Conservation (phyloP, 2,113 vertebrate genomes). For the Petromus typicus region DNA sequence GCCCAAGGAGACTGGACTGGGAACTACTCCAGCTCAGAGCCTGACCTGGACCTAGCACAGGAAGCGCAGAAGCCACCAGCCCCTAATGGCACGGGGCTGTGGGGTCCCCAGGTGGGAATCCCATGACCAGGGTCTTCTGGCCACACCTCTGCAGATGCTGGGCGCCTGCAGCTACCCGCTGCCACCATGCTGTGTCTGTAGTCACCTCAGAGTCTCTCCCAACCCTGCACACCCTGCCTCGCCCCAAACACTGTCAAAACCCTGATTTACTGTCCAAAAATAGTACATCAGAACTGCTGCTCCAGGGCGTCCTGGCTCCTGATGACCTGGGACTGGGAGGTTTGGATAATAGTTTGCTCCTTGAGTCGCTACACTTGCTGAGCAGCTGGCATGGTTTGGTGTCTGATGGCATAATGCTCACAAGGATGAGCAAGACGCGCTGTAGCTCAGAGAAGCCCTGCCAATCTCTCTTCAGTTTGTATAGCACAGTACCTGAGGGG, state of each 20-base stretch:
- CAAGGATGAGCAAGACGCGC: neutral
- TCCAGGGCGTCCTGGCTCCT: neutral
- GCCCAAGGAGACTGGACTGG: no score
- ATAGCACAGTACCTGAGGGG: no score
- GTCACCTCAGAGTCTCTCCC: rapidly evolving
- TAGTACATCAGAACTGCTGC: rapidly evolving
- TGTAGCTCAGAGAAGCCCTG: neutral
- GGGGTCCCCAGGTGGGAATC: no score
- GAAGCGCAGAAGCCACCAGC: no score
- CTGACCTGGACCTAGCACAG: no score
- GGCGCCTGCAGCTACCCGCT: rapidly evolving
- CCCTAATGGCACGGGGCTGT: no score
- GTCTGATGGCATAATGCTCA: neutral
- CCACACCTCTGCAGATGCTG: rapidly evolving
- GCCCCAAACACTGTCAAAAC: neutral
- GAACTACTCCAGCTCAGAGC: no score
- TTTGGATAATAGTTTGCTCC: neutral
- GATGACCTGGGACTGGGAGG: no score
- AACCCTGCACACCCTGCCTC: neutral
- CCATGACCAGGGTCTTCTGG: neutral
- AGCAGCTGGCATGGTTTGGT: neutral
- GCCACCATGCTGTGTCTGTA: neutral
- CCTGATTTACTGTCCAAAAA: neutral
- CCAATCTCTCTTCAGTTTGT: neutral
- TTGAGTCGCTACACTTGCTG: rapidly evolving